Evolutionary conservation across 2,113 vertebrate species (phyloP).

Genomic region (Corydoras sp.): DNA sequence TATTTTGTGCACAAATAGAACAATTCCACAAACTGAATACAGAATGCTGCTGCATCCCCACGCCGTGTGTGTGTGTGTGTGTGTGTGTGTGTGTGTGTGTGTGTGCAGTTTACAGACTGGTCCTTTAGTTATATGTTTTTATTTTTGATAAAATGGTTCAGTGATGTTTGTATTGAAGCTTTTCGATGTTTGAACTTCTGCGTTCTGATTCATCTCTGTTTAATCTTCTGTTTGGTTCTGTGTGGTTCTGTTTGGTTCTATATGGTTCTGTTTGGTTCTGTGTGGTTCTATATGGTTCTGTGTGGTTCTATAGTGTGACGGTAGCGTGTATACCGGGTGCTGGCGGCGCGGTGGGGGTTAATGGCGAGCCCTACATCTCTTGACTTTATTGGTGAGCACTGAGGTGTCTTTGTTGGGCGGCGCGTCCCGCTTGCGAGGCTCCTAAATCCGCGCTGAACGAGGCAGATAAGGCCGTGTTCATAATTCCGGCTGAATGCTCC

Average conservation of each 20-base stretch:
- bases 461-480: neutral
- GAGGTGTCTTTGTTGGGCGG: neutral
- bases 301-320: neutral
- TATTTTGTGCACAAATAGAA: conserved; percentile 6
- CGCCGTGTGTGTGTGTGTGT: neutral
- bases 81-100: neutral
- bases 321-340: neutral
- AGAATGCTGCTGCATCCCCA: neutral
- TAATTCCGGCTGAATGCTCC: neutral
- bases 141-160: too few species aligned
- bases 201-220: too few species aligned
- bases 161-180: too few species aligned
- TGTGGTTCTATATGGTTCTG: neutral
- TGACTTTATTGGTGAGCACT: neutral
- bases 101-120: neutral
- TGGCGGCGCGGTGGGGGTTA: neutral
- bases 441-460: conserved; percentile 1
- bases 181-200: too few species aligned
- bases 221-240: too few species aligned
- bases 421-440: neutral
- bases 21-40: neutral
- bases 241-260: too few species aligned
- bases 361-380: neutral
- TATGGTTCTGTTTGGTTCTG: too few species aligned
- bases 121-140: too few species aligned